Evolutionary conservation across 2,797 vertebrate genomes (phyloP).

Genomic region (Pseudocheirus occidentalis): DNA sequence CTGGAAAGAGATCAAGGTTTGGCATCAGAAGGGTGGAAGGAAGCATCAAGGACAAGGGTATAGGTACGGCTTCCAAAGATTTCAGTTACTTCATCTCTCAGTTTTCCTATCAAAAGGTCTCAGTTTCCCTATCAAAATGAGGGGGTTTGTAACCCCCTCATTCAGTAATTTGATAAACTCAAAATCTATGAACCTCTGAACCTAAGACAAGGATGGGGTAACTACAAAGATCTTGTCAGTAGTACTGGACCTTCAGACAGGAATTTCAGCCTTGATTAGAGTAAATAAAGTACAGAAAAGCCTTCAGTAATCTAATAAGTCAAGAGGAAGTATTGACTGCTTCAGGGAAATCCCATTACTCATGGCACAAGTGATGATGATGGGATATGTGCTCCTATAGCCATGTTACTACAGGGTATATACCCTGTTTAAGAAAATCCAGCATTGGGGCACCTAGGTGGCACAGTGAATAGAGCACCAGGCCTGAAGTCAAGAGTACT

Average conservation of each 20-base stretch:
- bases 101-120: background rate
- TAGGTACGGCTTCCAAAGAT: background rate
- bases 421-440: background rate
- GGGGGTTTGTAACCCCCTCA: background rate
- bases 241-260: background rate
- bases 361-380: background rate
- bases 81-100: background rate
- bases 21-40: background rate
- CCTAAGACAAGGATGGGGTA: background rate
- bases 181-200: background rate
- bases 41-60: background rate
- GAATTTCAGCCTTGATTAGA: background rate
- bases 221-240: background rate
- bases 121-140: background rate
- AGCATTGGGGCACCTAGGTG: too few relatives aligned
- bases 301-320: background rate
- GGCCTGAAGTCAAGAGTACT: too few relatives aligned
- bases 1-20: background rate
- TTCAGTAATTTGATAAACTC: background rate
- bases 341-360: background rate
- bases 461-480: too few relatives aligned
- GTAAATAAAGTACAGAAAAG: background rate
- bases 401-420: too few relatives aligned
- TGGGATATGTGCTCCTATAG: background rate
- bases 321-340: background rate